Percentiles rank a stretch among this genome's conserved stretches.
These are phyloP conservation scores for Porites lobata DNA, from an alignment of 92 coral and sea anemone species.

Conservation along the genomic window DNA sequence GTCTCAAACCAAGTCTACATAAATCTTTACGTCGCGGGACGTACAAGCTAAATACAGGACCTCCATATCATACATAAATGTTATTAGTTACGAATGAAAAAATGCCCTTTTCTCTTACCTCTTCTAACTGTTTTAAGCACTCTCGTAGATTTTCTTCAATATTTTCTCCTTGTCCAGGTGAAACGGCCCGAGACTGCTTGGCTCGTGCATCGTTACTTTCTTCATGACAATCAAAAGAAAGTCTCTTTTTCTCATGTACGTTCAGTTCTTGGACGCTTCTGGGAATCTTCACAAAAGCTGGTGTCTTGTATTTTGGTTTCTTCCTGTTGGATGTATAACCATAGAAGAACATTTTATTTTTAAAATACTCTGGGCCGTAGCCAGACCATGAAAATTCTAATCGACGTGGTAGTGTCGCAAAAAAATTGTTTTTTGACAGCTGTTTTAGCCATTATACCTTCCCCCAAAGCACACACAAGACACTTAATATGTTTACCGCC, in stretches of 20 bases:
- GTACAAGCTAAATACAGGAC: too few species aligned
- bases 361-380: too few species aligned
- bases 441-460: too few species aligned
- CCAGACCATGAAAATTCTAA: too few species aligned
- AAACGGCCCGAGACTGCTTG: constrained; percentile 12
- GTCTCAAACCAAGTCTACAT: too few species aligned
- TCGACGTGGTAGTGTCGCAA: too few species aligned
- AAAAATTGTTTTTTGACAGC: too few species aligned
- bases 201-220: background rate
- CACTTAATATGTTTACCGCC: too few species aligned
- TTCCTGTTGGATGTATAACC: constrained; percentile 29
- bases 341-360: background rate
- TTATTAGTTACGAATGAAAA: too few species aligned
- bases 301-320: constrained; percentile 64
- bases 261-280: background rate
- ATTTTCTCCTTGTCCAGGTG: constrained; percentile 50
- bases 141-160: constrained; percentile 57
- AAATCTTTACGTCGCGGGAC: too few species aligned
- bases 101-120: constrained; percentile 20
- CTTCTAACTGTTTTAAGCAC: constrained; percentile 50
- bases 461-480: too few species aligned
- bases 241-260: constrained; percentile 18
- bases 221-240: constrained; percentile 7
- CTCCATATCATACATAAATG: too few species aligned
- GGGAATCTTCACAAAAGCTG: constrained; percentile 31